Evolutionary conservation across 2,888 invertebrate species (phyloP).

Genomic region (Acanthococcus lagerstroemiae): DNA sequence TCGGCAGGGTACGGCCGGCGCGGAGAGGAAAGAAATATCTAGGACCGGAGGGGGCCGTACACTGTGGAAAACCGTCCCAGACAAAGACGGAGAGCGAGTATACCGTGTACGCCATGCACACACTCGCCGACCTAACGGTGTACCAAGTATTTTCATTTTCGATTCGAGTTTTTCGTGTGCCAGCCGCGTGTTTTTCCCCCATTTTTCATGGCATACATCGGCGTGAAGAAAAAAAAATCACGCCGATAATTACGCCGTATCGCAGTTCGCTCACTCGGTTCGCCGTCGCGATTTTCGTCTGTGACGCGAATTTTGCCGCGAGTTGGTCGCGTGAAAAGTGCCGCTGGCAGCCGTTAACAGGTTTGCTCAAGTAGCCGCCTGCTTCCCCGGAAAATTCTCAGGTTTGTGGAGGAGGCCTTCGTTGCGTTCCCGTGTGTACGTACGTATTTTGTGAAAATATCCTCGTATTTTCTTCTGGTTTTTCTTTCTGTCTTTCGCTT

Average conservation of each 20-base stretch:
- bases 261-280: no score
- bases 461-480: no score
- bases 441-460: no score
- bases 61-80: constrained; percentile 26
- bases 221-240: background rate
- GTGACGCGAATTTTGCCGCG: no score
- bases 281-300: no score
- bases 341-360: no score
- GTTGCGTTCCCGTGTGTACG: no score
- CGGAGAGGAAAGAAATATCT: background rate
- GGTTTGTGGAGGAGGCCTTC: no score
- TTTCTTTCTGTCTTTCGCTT: no score
- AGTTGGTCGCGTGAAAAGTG: no score
- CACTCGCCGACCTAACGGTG: constrained; percentile 5
- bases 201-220: background rate
- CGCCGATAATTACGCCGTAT: background rate
- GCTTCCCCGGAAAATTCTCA: no score
- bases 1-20: background rate
- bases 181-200: background rate
- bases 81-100: constrained; percentile 19
- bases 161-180: background rate
- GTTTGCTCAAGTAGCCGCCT: no score
- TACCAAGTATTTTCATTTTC: constrained; percentile 23
- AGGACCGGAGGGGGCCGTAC: constrained; percentile 22
- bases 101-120: constrained; percentile 1